phyloP scores from a whole-genome alignment of 2,888 invertebrate genomes.

The Alviniconcha strummeri region DNA sequence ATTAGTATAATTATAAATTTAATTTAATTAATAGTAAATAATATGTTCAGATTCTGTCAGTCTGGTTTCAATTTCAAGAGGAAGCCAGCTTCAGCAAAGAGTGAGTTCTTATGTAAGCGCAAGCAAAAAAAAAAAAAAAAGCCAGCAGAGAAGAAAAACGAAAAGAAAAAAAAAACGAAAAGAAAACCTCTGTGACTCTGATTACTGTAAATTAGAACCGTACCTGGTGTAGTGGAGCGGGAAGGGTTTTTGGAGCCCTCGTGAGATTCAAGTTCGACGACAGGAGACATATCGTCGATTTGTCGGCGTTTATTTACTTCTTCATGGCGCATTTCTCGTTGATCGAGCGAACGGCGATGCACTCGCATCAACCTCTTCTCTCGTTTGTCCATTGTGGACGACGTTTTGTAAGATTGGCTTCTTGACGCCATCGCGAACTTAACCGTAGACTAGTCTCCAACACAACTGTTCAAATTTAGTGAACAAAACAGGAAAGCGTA shows the following conservation, averaged over 20 bases:
- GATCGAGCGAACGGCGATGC: conserved; percentile 55
- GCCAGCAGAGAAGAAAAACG: not conserved
- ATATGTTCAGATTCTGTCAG: too few relatives aligned
- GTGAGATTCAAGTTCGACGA: conserved; percentile 51
- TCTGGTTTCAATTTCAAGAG: too few relatives aligned
- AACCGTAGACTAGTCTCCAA: not conserved
- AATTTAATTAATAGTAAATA: too few relatives aligned
- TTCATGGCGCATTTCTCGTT: conserved; percentile 51
- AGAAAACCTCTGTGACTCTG: not conserved
- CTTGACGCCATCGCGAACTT: conserved; percentile 19
- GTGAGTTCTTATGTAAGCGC: too few relatives aligned
- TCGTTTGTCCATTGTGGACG: conserved; percentile 27
- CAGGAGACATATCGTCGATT: conserved; percentile 57
- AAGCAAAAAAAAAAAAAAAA: not conserved
- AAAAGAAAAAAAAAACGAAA: not conserved
- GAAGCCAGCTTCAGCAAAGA: too few relatives aligned
- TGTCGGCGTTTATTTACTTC: conserved; percentile 52
- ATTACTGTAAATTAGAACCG: not conserved
- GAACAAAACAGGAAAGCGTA: not conserved
- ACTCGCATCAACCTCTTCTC: conserved; percentile 41
- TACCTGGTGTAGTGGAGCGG: conserved; percentile 17
- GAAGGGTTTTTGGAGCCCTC: conserved; percentile 23
- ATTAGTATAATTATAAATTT: too few relatives aligned
- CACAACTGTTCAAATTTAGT: conserved; percentile 25
- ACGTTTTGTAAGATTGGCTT: conserved; percentile 33